Conservation (phyloP, 2,888 invertebrate species). For the Machimus atricapillus region DNA sequence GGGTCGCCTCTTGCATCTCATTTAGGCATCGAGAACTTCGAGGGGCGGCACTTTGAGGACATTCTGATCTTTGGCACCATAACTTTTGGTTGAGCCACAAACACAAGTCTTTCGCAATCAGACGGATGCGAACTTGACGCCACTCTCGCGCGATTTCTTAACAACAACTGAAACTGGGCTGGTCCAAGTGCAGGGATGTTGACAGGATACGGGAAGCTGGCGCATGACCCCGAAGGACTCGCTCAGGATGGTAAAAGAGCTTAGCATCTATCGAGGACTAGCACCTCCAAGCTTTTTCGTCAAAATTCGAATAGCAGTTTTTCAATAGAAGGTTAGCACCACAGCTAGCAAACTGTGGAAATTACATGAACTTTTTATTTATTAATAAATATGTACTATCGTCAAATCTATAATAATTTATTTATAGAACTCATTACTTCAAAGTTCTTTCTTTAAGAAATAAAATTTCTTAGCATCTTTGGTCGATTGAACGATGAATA, state of each 20-base stretch:
- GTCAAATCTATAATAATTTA: too few species aligned
- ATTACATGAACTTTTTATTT: too few species aligned
- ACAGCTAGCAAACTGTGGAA: background rate
- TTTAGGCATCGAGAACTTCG: background rate
- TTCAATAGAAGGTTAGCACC: background rate
- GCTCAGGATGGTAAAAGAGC: background rate
- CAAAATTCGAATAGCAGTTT: background rate
- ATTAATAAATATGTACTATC: too few species aligned
- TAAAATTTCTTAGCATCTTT: too few species aligned
- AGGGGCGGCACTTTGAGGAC: background rate
- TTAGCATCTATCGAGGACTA: background rate
- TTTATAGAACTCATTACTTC: too few species aligned
- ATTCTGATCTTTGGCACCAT: conserved; percentile 11
- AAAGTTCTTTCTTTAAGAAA: too few species aligned
- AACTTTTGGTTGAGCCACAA: conserved; percentile 3
- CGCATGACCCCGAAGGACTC: background rate
- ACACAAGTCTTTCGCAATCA: conserved; percentile 14
- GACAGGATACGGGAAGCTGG: background rate
- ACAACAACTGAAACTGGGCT: conserved; percentile 30
- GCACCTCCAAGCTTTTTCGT: background rate
- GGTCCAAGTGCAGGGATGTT: background rate
- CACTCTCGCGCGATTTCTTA: background rate
- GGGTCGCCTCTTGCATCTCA: background rate
- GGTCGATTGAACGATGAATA: too few species aligned
- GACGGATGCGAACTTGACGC: background rate